Conservation (phyloP, 2,888 invertebrate species). For the Hemaris fuciformis region DNA sequence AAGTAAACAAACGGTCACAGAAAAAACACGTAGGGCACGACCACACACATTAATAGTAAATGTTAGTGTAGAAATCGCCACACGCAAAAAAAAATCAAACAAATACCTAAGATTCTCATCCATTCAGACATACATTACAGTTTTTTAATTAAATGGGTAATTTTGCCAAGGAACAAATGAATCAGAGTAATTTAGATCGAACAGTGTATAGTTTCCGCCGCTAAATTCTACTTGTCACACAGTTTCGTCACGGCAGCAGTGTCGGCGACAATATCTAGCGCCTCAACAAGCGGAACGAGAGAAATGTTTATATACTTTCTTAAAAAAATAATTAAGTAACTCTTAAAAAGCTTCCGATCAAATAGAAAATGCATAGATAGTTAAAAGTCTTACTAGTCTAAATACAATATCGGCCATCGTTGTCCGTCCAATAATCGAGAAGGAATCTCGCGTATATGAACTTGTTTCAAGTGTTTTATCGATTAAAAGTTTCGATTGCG, state of each 20-base stretch:
- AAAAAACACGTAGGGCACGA: conserved; percentile 63
- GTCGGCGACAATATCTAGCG: not conserved
- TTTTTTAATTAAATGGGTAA: conserved; percentile 42
- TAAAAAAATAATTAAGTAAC: conserved; percentile 33
- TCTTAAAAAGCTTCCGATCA: conserved; percentile 63
- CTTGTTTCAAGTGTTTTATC: conserved; percentile 20
- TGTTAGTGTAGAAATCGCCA: conserved; percentile 52
- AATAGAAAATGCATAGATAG: conserved; percentile 62
- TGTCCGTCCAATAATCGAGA: conserved; percentile 50
- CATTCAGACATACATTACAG: conserved; percentile 61
- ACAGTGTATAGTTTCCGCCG: not conserved
- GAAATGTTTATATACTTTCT: conserved; percentile 21
- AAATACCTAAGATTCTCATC: conserved; percentile 45
- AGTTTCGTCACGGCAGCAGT: not conserved
- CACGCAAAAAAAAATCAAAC: conserved; percentile 49
- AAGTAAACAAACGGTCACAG: conserved; percentile 75
- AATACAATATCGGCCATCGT: conserved; percentile 53
- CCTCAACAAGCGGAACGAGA: conserved; percentile 21
- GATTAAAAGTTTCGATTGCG: not conserved
- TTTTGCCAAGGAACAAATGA: conserved; percentile 15
- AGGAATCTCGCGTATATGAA: conserved; percentile 44
- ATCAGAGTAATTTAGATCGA: not conserved
- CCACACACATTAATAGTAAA: conserved; percentile 65
- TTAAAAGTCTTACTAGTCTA: conserved; percentile 61
- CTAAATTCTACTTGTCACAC: not conserved